Evolutionary conservation across 2,797 vertebrate genomes (phyloP), one percentile per base, ranked within the genome.

Genomic region (Smutsia gigantea): DNA sequence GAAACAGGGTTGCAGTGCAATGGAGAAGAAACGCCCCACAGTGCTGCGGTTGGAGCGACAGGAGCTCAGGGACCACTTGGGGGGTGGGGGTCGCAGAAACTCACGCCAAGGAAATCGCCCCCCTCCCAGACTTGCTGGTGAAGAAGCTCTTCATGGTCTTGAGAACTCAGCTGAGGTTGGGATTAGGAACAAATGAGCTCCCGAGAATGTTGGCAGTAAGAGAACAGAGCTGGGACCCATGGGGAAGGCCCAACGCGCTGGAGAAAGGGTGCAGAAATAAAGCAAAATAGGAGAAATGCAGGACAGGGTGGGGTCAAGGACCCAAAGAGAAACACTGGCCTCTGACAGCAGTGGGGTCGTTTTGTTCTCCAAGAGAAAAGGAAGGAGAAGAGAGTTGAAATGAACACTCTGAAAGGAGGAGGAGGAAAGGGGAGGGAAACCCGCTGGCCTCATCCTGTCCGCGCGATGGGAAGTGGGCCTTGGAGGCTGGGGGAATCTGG

Each of bases 261-360:
- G 21, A 79, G 59, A 59, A 31, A 63, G 2, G 2, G 23, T 59
- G 13, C 39, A 7, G 0, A 27, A 34, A 55, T 14, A 31, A 64
- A n/a, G 34, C 2, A 15, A 84, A 63, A 72, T 0, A 0, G 1
- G 46, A 19, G 42, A n/a, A 37, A 21, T 3, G 2, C 3, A 29
- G 51, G 7, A n/a, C 7, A 39, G 42, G 18, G 27, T 23, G 31
- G 4, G 55, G 37, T 39, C 27, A 3, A 25, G 39, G 25, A 10
- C n/a, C 46, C 7, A 69, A 1, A 21, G 23, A 53, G 55, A 75
- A 74, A 27, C 18, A 10, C 2, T 79, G 53, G n/a, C 7, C 31
- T 59, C 59, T 6, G 55, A 31, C 51, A 37, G 57, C 53, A 27
- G 19, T 18, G 42, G 27, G 11, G 39, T 39, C 42, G 19, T 42